Evolutionary conservation across 2,797 vertebrate genomes (phyloP).

Genomic region (Acridotheres tristis): DNA sequence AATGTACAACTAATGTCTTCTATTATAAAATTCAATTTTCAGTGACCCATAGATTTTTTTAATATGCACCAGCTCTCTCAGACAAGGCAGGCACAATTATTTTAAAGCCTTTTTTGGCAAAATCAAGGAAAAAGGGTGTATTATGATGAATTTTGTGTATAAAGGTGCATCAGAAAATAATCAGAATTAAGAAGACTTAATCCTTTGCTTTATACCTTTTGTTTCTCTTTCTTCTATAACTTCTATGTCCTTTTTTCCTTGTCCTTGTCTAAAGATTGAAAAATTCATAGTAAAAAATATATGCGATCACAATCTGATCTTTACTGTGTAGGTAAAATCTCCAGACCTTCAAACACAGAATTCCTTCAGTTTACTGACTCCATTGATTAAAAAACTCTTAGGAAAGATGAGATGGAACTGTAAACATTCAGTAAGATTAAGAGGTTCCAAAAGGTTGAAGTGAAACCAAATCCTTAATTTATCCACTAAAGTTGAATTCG

Average conservation of each 20-base stretch:
- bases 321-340: background rate
- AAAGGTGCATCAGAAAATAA: background rate
- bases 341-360: background rate
- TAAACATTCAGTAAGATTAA: background rate
- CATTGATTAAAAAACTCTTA: background rate
- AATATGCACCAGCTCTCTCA: background rate
- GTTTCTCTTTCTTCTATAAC: background rate
- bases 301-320: background rate
- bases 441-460: background rate
- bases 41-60: background rate
- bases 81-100: background rate
- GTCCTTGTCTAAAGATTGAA: background rate
- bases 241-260: background rate
- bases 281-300: background rate
- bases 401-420: background rate
- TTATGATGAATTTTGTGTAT: background rate
- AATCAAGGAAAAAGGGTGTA: background rate
- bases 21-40: background rate
- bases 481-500: background rate
- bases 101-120: background rate
- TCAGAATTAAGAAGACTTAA: background rate
- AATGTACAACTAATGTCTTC: background rate
- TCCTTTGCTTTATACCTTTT: background rate
- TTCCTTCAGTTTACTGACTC: background rate
- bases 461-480: background rate